Conservation (phyloP, 1,140 invertebrate species). For the Hyposmocoma kahamanoa region DNA sequence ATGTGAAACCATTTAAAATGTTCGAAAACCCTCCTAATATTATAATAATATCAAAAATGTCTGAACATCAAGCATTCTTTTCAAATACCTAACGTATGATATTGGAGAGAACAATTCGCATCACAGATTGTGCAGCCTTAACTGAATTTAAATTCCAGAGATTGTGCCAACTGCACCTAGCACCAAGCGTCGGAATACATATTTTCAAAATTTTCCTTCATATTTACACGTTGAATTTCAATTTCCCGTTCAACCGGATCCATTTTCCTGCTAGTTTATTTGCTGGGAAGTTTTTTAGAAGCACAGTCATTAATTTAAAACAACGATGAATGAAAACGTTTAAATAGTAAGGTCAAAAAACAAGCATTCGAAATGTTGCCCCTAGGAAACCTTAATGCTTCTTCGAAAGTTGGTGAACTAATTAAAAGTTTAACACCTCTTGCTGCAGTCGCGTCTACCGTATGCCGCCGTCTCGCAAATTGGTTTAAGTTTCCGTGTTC, state of each 20-base stretch:
- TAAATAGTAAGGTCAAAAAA: conserved; percentile 16
- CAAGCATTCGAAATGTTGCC: conserved; percentile 18
- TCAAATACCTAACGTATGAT: no score
- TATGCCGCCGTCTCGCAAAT: conserved; percentile 30
- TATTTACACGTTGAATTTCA: conserved; percentile 17
- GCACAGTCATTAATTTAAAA: not conserved
- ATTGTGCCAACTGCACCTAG: conserved; percentile 18
- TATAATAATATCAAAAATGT: no score
- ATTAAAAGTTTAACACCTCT: conserved; percentile 56
- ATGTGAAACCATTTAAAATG: no score
- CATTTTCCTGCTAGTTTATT: no score
- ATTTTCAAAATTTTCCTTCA: conserved; percentile 27
- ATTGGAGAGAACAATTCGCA: no score
- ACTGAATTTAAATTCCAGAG: conserved; percentile 29
- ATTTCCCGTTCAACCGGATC: no score
- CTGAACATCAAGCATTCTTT: no score
- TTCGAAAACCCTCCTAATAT: no score
- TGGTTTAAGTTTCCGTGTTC: conserved; percentile 33
- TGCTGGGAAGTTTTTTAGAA: no score
- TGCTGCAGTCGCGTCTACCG: conserved; percentile 30
- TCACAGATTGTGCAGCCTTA: conserved; percentile 1
- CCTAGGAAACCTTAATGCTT: conserved; percentile 37
- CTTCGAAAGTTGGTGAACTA: conserved; percentile 46
- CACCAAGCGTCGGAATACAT: conserved; percentile 35
- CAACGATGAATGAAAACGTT: conserved; percentile 1